Percentiles rank a stretch among this genome's conserved stretches.
Evolutionary conservation across 2,888 invertebrate species (phyloP).

Genomic region (Magallana nippona): DNA sequence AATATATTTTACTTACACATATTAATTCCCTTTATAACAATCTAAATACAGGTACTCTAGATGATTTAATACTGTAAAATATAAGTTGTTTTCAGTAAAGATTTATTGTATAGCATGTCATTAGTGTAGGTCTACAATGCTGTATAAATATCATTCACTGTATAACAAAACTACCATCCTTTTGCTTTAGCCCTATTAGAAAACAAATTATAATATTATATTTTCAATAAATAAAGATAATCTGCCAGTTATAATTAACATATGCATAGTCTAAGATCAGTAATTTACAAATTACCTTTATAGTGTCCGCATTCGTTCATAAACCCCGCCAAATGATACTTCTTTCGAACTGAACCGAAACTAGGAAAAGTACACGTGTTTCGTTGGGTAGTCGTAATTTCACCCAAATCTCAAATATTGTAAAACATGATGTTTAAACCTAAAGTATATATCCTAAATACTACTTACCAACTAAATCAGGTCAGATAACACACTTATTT

Average conservation of each 20-base stretch:
- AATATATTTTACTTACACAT: background rate
- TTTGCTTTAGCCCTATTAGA: too few relatives aligned
- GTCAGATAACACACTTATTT: background rate
- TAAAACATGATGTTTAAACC: too few relatives aligned
- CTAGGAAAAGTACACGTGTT: background rate
- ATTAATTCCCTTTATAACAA: background rate
- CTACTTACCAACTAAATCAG: background rate
- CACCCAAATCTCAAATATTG: too few relatives aligned
- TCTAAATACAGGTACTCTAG: background rate
- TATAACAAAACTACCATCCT: too few relatives aligned
- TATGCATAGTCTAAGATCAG: background rate
- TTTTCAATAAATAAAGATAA: background rate
- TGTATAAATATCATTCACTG: too few relatives aligned
- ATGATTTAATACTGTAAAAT: background rate
- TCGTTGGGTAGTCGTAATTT: too few relatives aligned
- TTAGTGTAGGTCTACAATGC: too few relatives aligned
- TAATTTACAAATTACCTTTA: background rate
- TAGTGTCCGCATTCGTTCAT: background rate
- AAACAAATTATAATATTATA: background rate
- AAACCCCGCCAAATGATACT: background rate
- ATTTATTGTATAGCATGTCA: too few relatives aligned
- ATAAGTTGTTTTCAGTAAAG: too few relatives aligned
- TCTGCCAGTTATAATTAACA: background rate
- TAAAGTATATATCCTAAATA: background rate
- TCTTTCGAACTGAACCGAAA: conserved; percentile 14